Evolutionary conservation across 2,113 vertebrate species (phyloP).

Genomic region (Shinisaurus crocodilurus): DNA sequence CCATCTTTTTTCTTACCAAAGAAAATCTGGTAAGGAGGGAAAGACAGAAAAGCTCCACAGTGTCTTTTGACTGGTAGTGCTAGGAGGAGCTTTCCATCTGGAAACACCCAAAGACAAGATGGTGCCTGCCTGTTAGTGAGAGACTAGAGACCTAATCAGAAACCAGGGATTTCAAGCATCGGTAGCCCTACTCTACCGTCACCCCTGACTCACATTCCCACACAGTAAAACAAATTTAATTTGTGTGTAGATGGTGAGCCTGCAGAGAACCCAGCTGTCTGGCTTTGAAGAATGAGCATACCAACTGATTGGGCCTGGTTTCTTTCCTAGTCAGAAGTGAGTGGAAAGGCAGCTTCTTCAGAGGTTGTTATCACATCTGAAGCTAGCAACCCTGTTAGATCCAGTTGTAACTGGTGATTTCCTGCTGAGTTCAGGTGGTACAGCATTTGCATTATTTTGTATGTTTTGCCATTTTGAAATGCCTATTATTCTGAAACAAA

Average conservation of each 20-base stretch:
- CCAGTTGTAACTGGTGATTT: background rate
- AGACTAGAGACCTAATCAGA: background rate
- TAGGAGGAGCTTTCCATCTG: background rate
- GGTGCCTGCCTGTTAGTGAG: background rate
- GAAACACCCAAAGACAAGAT: background rate
- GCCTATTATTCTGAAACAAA: background rate
- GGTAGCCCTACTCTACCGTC: background rate
- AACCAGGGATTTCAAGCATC: background rate
- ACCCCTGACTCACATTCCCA: background rate
- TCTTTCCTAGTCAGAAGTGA: background rate
- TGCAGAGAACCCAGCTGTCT: background rate
- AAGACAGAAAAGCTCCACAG: background rate
- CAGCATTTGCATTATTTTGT: background rate
- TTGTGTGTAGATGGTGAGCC: background rate
- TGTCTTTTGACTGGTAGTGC: background rate
- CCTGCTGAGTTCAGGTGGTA: background rate
- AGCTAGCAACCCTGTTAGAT: background rate
- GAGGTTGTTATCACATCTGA: background rate
- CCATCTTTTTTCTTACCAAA: background rate
- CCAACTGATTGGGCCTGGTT: background rate
- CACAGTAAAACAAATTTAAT: constrained; percentile 1
- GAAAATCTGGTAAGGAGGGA: background rate
- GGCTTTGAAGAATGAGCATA: background rate
- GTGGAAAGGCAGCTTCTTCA: background rate
- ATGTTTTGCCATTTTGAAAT: background rate